Percentiles rank a stretch among this genome's conserved stretches.
phyloP scores from a whole-genome alignment of 2,797 vertebrate genomes.

The Poeciliopsis paucimaculata region DNA sequence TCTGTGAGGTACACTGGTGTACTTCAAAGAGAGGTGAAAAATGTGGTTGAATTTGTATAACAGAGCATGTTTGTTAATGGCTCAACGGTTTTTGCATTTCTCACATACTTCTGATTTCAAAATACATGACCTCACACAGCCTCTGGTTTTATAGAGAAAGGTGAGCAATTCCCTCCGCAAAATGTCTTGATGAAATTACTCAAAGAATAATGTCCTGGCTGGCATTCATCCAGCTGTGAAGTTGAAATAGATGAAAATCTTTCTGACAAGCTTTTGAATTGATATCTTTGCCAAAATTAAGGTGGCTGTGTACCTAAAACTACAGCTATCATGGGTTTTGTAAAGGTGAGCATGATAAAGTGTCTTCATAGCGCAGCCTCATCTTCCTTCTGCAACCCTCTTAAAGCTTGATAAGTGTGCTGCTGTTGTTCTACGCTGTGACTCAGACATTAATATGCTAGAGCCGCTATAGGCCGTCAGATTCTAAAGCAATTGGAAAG shows the following conservation, averaged over 20 bases:
- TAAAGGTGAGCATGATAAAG: neutral
- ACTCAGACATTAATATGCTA: conserved; percentile 78
- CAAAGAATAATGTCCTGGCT: neutral
- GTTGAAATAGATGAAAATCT: neutral
- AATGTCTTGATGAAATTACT: neutral
- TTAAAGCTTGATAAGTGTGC: conserved; percentile 23
- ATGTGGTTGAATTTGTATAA: neutral
- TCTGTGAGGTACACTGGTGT: neutral
- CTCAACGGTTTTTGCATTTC: neutral
- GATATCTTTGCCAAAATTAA: neutral
- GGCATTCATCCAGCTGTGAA: neutral
- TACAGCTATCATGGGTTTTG: neutral
- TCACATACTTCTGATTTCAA: neutral
- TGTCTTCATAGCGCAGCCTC: neutral
- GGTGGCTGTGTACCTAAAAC: neutral
- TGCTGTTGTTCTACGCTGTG: conserved; percentile 50
- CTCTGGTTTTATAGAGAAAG: neutral
- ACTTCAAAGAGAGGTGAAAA: no score
- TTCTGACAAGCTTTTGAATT: neutral
- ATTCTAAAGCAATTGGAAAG: conserved; percentile 84
- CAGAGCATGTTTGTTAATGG: neutral
- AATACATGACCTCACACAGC: neutral
- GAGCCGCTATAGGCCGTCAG: conserved; percentile 54
- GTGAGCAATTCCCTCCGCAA: neutral
- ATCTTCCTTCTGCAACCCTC: conserved; percentile 20